Base-by-base conservation (phyloP, 2,888 invertebrate genomes). In the Cheiracanthium punctorium region DNA sequence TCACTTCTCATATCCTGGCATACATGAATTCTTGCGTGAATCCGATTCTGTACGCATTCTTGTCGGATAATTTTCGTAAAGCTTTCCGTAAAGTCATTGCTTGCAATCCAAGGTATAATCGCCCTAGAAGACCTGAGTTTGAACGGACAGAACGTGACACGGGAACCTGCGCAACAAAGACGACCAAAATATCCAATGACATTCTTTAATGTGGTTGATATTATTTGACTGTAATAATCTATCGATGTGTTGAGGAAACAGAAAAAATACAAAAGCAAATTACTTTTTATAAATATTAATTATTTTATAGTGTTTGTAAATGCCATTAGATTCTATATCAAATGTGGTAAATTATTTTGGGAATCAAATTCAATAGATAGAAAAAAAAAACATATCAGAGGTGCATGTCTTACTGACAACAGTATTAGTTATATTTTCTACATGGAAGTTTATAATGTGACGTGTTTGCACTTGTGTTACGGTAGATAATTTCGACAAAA, bases 1-100 rank as follows among this genome's bases (percentile, higher is more conserved):
- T 92, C 82, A 90, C 91, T 14, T 90, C 91, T 12, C 92, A 91
- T 33, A 88, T 72, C 70, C 88, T 86, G 86, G 97, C 97, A 28
- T 98, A 98, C 92, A 96, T 95, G 93, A 98, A 97, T 93, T 96
- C 96, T 90, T 98, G 98, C 91, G 95, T 98, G 90, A 98, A 98
- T 92, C 98, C 98, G 0, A 95, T 98, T 89, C 94, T 98, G 72
- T 98, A 98, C 93, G 97, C 97, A 4, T 97, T 98, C 92, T 93
- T 98, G 75, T 97, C 97, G 1, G 97, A 98, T 90, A 97, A 97
- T 93, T 98, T 98, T 93, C 94, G 97, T 89, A 95, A 96, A 91
- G 97, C 97, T n/a, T 98, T 98, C 92, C 93, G 91, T 17, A 91
- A 91, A 80, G 89, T 93, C 1, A 89, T 89, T 33, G 71, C 88